Evolutionary conservation across 2,113 vertebrate genomes (phyloP).

Genomic region (Rhegmatorhina hoffmannsi): DNA sequence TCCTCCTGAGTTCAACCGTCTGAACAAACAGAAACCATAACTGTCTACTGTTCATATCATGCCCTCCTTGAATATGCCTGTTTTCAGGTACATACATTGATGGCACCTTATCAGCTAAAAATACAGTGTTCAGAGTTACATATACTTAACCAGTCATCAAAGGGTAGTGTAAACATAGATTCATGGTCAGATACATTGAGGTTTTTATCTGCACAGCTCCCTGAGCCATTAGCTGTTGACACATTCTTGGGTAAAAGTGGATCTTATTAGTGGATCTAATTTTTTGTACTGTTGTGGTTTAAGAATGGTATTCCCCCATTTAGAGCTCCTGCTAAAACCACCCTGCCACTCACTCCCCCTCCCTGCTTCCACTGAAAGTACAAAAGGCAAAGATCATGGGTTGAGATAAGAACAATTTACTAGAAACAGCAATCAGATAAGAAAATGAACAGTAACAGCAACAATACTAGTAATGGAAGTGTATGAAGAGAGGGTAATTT

Average conservation of each 20-base stretch:
- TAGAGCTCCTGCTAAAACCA: not conserved
- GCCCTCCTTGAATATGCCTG: not conserved
- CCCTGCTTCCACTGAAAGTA: not conserved
- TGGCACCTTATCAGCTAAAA: not conserved
- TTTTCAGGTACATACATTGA: not conserved
- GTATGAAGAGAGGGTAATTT: not conserved
- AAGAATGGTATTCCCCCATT: not conserved
- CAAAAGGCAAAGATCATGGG: not conserved
- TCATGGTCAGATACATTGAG: fast-evolving
- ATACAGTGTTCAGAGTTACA: not conserved
- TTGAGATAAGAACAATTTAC: not conserved
- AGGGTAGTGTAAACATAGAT: not conserved
- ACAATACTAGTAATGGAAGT: not conserved
- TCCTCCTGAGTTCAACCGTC: not conserved
- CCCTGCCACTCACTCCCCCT: not conserved
- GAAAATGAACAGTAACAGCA: not conserved
- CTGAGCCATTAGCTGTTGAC: not conserved
- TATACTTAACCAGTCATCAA: not conserved
- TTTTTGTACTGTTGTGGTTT: not conserved
- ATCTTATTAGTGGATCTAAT: not conserved
- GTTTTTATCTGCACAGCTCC: not conserved
- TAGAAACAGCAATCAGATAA: not conserved
- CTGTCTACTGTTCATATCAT: not conserved
- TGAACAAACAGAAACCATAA: not conserved
- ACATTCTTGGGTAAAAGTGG: not conserved